Percentiles rank a stretch among this genome's conserved stretches.
Evolutionary conservation across 1,140 invertebrate genomes (phyloP).

Genomic region (Saccostrea echinata): DNA sequence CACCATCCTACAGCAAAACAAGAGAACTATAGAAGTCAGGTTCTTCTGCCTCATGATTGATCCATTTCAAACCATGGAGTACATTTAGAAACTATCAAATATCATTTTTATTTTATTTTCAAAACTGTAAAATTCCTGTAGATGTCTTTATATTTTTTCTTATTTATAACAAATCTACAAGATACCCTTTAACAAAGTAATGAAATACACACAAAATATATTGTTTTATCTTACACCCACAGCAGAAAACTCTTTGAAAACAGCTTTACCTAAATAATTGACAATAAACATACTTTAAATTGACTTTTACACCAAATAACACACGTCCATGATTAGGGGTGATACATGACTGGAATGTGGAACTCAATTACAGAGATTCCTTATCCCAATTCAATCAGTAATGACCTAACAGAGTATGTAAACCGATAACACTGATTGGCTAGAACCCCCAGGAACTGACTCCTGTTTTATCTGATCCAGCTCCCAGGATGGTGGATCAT

Average conservation of each 20-base stretch:
- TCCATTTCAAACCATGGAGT: no score
- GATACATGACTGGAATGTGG: neutral
- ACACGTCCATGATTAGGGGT: neutral
- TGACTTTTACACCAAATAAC: conserved; percentile 21
- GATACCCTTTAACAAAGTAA: no score
- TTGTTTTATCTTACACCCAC: no score
- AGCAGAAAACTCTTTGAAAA: neutral
- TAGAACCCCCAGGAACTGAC: neutral
- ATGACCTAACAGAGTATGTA: conserved; percentile 16
- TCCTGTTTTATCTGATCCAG: conserved; percentile 12
- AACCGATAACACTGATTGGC: neutral
- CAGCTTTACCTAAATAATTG: neutral
- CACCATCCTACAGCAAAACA: conserved; percentile 62
- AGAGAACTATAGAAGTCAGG: neutral
- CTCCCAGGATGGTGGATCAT: neutral
- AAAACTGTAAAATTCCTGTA: no score
- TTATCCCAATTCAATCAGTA: conserved; percentile 15
- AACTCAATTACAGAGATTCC: neutral
- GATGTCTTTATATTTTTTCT: no score
- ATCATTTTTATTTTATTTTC: no score
- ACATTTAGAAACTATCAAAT: no score
- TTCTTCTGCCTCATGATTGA: no score
- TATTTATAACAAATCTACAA: no score
- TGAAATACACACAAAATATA: no score
- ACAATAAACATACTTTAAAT: neutral